phyloP scores from a whole-genome alignment of 2,888 invertebrate species.

The Dynastes maya region DNA sequence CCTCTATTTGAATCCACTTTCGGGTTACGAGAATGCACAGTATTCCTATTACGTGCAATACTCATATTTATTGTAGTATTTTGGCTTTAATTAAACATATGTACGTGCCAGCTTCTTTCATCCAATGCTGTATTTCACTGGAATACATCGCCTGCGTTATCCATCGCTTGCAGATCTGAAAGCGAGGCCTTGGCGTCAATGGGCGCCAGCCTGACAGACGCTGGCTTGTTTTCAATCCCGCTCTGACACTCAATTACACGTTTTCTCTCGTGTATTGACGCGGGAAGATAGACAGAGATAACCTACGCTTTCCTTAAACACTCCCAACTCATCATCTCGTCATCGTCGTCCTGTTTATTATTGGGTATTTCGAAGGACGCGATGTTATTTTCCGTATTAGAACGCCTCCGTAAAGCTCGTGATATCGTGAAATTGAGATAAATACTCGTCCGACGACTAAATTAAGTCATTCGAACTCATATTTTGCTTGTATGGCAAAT shows the following conservation, averaged over 20 bases:
- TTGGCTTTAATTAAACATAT: no score
- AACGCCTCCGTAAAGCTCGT: background rate
- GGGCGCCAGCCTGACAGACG: slow-evolving; percentile 62
- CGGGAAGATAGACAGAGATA: slow-evolving; percentile 19
- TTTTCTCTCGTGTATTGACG: background rate
- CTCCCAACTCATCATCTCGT: background rate
- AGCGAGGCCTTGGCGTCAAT: slow-evolving; percentile 50
- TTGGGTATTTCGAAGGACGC: slow-evolving; percentile 11
- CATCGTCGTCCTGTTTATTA: slow-evolving; percentile 27
- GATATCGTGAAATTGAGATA: background rate
- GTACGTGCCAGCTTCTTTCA: no score
- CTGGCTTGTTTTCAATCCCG: slow-evolving; percentile 55
- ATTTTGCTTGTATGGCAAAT: no score
- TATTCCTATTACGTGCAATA: no score
- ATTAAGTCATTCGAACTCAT: background rate
- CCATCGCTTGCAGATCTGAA: slow-evolving; percentile 1
- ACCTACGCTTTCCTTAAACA: background rate
- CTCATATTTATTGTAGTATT: no score
- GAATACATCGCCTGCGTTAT: background rate
- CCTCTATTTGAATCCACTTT: no score
- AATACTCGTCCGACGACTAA: background rate
- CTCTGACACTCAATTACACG: slow-evolving; percentile 43
- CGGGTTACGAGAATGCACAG: no score
- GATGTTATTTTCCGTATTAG: background rate
- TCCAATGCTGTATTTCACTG: background rate